phyloP scores from a whole-genome alignment of 2,113 vertebrate species.

The Hydrolagus affinis region DNA sequence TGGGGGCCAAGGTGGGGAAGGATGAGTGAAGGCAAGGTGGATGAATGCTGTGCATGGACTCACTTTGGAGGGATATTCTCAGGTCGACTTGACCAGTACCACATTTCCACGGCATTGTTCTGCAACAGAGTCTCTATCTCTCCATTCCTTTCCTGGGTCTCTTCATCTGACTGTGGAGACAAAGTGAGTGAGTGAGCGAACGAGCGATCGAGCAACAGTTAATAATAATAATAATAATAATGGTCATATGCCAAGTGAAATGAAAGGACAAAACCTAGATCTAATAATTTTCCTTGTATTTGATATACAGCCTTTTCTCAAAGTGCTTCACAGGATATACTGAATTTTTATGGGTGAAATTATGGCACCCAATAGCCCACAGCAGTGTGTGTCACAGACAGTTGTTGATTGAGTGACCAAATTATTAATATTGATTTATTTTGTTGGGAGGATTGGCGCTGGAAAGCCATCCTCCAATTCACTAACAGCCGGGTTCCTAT shows the following conservation, averaged over 20 bases:
- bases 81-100: constrained; percentile 64
- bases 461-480: too few species aligned
- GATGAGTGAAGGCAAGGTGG: background rate
- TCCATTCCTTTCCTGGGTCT: background rate
- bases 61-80: constrained; percentile 63
- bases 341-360: background rate
- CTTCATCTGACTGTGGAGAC: constrained; percentile 40
- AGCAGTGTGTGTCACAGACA: too few species aligned
- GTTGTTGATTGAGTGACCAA: too few species aligned
- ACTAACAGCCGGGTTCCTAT: too few species aligned
- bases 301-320: too few species aligned
- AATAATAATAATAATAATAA: too few species aligned
- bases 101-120: constrained; percentile 54
- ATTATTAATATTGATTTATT: too few species aligned
- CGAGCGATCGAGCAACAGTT: too few species aligned
- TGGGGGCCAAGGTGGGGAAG: background rate
- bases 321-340: background rate
- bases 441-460: too few species aligned
- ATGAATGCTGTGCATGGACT: background rate
- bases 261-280: too few species aligned
- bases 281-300: fast-evolving
- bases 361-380: background rate
- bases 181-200: background rate
- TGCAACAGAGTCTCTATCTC: constrained; percentile 42
- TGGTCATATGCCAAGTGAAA: too few species aligned